These are phyloP conservation scores for Iselma pallidipennis DNA, from an alignment of 2,888 invertebrate species.

Conservation along the genomic window DNA sequence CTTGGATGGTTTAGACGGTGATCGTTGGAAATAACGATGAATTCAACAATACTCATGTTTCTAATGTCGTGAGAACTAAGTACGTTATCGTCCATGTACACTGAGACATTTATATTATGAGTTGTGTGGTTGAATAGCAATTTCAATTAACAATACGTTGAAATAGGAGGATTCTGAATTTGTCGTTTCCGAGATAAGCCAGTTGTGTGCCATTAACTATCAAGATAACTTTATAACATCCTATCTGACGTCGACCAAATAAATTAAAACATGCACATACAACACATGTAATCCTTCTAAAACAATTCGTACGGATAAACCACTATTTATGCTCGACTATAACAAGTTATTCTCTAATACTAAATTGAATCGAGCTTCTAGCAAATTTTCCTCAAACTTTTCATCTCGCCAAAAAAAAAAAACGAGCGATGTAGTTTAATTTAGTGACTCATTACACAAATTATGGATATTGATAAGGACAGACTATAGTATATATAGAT, in stretches of 20 bases:
- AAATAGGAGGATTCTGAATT: constrained; percentile 31
- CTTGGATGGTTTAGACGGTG: constrained; percentile 34
- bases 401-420: no score
- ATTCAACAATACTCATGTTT: constrained; percentile 23
- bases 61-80: constrained; percentile 17
- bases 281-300: constrained; percentile 12
- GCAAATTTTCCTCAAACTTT: no score
- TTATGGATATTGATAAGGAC: no score
- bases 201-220: constrained; percentile 20
- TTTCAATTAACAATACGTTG: constrained; percentile 42
- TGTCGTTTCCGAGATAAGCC: constrained; percentile 34
- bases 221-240: constrained; percentile 21
- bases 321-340: constrained; percentile 3
- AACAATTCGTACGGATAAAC: not conserved
- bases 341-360: no score
- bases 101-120: constrained; percentile 36
- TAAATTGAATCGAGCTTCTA: no score
- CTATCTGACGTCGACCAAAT: constrained; percentile 16
- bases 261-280: constrained; percentile 12
- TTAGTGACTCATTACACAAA: no score
- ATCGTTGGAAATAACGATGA: constrained; percentile 25
- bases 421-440: no score
- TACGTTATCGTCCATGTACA: constrained; percentile 39
- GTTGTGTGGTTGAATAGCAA: constrained; percentile 38
- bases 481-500: not conserved